Evolutionary conservation across 2,797 vertebrate species (phyloP), one percentile per base, ranked within the genome.

Genomic region (Rhinella marina): DNA sequence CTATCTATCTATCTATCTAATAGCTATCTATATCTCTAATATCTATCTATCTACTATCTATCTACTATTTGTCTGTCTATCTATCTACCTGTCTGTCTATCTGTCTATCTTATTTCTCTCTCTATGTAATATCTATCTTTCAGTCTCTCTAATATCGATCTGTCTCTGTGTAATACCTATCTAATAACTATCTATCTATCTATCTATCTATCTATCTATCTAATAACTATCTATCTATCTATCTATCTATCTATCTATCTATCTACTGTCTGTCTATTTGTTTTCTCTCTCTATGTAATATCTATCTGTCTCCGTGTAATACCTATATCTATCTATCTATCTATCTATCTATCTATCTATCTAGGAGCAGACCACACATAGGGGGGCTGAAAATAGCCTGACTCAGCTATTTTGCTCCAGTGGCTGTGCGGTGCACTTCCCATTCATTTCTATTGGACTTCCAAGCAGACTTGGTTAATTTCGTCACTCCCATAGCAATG

Each of bases 311-410:
- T n/a, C n/a, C n/a, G n/a, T n/a, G n/a, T n/a, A n/a, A n/a, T n/a
- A n/a, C n/a, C n/a, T n/a, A 66, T 66, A 25, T 66, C 64, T 66
- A 66, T 66, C n/a, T 12, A 66, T 68, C 66, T 14, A 68, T 68
- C n/a, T 68, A 68, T 72, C 68, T 72, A 72, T 72, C 29, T 72
- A 72, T 72, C 68, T 72, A 72, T 72, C 68, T 72, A 73, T 73
- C 70, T 48, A n/a, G n/a, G n/a, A n/a, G n/a, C n/a, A n/a, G n/a
- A n/a, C n/a, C n/a, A n/a, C n/a, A n/a, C n/a, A n/a, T n/a, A n/a
- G n/a, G n/a, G n/a, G n/a, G n/a, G n/a, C n/a, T n/a, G n/a, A n/a
- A n/a, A n/a, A n/a, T n/a, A n/a, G n/a, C n/a, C n/a, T n/a, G n/a
- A n/a, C n/a, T n/a, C n/a, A n/a, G n/a, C n/a, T n/a, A n/a, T n/a